phyloP scores from a whole-genome alignment of 2,888 invertebrate species.

The Dinocampus coccinellae region DNA sequence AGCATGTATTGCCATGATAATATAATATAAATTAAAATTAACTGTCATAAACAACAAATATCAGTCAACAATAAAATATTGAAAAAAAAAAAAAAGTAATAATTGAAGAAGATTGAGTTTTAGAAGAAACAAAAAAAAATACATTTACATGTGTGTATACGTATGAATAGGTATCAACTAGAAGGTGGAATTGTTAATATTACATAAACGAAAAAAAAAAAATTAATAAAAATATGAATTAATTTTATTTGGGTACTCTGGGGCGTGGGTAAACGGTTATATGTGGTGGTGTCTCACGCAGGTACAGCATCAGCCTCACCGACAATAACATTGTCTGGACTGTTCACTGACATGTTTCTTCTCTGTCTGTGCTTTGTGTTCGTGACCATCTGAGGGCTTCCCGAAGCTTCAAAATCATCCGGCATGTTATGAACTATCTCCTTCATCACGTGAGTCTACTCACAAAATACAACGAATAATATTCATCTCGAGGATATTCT shows the following conservation, averaged over 20 bases:
- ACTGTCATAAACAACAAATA: not conserved
- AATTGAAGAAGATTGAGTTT: not conserved
- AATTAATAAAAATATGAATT: no score
- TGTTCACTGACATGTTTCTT: constrained; percentile 69
- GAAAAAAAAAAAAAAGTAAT: not conserved
- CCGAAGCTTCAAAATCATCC: constrained; percentile 65
- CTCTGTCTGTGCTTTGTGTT: constrained; percentile 71
- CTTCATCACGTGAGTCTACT: constrained; percentile 66
- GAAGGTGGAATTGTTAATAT: constrained; percentile 23
- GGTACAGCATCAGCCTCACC: constrained; percentile 68
- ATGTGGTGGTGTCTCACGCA: constrained; percentile 68
- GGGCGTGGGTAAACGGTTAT: constrained; percentile 62
- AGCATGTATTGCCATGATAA: constrained; percentile 51
- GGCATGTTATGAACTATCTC: constrained; percentile 63
- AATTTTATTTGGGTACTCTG: constrained; percentile 20
- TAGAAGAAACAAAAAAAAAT: not conserved
- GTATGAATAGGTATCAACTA: not conserved
- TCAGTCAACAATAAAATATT: not conserved
- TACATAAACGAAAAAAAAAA: constrained; percentile 6
- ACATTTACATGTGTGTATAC: constrained; percentile 20
- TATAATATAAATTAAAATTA: not conserved
- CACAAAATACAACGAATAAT: constrained; percentile 49
- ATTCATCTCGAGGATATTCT: constrained; percentile 1
- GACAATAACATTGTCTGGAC: constrained; percentile 67
- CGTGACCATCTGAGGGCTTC: constrained; percentile 69